These are phyloP conservation scores for Tyrannus savana DNA, from an alignment of 2,113 vertebrate genomes.

Conservation along the genomic window DNA sequence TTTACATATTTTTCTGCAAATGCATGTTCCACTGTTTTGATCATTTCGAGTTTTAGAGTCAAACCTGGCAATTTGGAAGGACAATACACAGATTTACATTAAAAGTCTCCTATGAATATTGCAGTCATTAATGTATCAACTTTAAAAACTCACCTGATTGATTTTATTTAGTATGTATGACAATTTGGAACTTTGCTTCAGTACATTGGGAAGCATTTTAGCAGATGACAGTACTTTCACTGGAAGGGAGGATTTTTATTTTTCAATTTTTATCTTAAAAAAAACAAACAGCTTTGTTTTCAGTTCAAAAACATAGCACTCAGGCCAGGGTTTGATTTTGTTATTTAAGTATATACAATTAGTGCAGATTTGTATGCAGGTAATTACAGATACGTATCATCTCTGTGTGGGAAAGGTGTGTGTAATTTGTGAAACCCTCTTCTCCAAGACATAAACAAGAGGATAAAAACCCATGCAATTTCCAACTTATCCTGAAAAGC, in stretches of 20 bases:
- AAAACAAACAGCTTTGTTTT: not conserved
- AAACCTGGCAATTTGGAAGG: conserved; percentile 13
- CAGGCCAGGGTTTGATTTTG: not conserved
- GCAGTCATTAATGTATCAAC: not conserved
- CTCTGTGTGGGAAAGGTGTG: not conserved
- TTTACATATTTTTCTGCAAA: not conserved
- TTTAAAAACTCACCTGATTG: conserved; percentile 11
- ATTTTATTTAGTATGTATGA: not conserved
- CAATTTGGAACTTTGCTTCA: not conserved
- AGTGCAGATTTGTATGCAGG: not conserved
- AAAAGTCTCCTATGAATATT: conserved; percentile 6
- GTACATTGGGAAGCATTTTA: not conserved
- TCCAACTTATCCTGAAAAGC: conserved; percentile 72
- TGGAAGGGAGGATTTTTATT: not conserved
- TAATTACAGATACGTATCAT: not conserved
- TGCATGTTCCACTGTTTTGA: not conserved
- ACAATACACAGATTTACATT: not conserved
- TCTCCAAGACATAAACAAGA: conserved; percentile 35
- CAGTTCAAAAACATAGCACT: not conserved
- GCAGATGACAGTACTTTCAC: not conserved
- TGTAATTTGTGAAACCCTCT: not conserved
- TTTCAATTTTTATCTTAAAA: not conserved
- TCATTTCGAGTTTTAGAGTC: not conserved
- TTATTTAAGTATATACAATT: not conserved
- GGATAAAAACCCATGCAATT: conserved; percentile 51